These are phyloP conservation scores for Macquaria australasica DNA, from an alignment of 2,113 vertebrate species.

Conservation along the genomic window DNA sequence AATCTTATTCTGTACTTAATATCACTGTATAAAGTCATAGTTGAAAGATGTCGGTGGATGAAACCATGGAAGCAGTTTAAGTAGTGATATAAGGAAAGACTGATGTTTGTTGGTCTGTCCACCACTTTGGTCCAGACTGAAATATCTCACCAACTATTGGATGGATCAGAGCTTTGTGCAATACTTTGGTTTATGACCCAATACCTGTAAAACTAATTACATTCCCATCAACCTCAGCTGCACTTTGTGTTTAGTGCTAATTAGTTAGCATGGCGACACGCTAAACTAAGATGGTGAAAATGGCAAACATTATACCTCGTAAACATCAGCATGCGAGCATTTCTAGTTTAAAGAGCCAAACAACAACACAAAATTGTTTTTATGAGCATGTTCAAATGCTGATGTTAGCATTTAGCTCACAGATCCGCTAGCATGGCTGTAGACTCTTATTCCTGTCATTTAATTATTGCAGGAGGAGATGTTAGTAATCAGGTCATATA, in stretches of 20 bases:
- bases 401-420: too few relatives aligned
- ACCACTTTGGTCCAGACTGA: background rate
- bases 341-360: background rate
- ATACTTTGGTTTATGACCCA: background rate
- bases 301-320: background rate
- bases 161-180: background rate
- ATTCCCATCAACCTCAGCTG: background rate
- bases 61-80: background rate
- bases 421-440: background rate
- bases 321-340: too few relatives aligned
- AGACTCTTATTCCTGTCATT: background rate
- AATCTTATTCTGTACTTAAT: slow-evolving; percentile 43
- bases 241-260: background rate
- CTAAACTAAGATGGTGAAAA: background rate
- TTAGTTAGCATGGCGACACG: background rate
- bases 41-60: background rate
- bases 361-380: background rate
- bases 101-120: background rate
- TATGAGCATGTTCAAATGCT: too few relatives aligned
- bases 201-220: background rate
- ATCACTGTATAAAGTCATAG: slow-evolving; percentile 55
- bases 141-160: background rate
- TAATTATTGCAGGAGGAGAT: background rate
- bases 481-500: background rate
- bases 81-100: background rate